phyloP scores from a whole-genome alignment of 2,888 invertebrate species.

The Callyntrura guangdongensis region DNA sequence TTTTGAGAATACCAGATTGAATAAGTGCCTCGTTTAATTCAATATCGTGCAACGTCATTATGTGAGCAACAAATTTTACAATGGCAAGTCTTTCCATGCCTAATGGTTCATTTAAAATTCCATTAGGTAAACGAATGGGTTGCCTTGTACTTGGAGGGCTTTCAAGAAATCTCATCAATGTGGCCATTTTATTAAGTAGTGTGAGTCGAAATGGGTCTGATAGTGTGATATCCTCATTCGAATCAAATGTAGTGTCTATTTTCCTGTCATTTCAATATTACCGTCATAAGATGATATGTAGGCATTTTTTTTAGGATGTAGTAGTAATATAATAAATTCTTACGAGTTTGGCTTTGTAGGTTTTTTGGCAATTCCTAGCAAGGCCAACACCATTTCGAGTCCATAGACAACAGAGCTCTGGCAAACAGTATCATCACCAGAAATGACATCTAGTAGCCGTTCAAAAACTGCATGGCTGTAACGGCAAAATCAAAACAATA shows the following conservation, averaged over 20 bases:
- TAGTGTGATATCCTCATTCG: slow-evolving; percentile 71
- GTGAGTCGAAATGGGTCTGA: slow-evolving; percentile 51
- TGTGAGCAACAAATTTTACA: slow-evolving; percentile 91
- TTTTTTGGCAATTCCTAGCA: slow-evolving; percentile 82
- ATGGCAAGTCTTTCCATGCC: slow-evolving; percentile 93
- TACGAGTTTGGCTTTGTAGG: slow-evolving; percentile 81
- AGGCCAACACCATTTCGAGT: slow-evolving; percentile 82
- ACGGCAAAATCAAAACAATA: not conserved
- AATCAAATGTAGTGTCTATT: slow-evolving; percentile 68
- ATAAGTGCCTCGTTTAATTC: slow-evolving; percentile 88
- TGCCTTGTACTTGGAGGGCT: slow-evolving; percentile 66
- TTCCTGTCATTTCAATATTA: slow-evolving; percentile 37
- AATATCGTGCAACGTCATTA: slow-evolving; percentile 91
- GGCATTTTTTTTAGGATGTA: not conserved
- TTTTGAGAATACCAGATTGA: slow-evolving; percentile 71
- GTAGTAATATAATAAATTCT: slow-evolving; percentile 48
- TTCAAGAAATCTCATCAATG: slow-evolving; percentile 72
- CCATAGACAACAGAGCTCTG: slow-evolving; percentile 87
- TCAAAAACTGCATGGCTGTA: slow-evolving; percentile 89
- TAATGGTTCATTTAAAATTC: slow-evolving; percentile 91
- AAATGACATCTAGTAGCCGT: slow-evolving; percentile 91
- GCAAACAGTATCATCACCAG: slow-evolving; percentile 88
- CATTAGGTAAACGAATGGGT: slow-evolving; percentile 87
- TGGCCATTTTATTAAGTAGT: slow-evolving; percentile 62
- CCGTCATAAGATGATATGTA: not conserved